phyloP scores from a whole-genome alignment of 2,888 invertebrate species.

The Trachelus stipa region DNA sequence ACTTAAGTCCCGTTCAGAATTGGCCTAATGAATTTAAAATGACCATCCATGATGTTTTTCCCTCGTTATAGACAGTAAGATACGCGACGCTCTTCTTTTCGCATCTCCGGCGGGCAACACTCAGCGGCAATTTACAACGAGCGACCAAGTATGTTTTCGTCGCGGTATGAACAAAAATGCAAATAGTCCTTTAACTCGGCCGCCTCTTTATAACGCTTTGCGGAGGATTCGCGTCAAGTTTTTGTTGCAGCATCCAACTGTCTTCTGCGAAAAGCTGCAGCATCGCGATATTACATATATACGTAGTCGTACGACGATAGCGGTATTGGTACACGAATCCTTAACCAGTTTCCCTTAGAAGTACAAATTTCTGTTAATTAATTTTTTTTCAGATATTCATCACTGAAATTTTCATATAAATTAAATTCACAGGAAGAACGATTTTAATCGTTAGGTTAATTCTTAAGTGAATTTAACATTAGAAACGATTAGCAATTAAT shows the following conservation, averaged over 20 bases:
- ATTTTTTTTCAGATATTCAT: neutral
- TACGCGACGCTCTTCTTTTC: neutral
- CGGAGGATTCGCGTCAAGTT: neutral
- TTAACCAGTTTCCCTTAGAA: neutral
- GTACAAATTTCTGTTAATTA: neutral
- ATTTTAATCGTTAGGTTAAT: neutral
- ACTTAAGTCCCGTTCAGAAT: slow-evolving; percentile 40
- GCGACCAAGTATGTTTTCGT: neutral
- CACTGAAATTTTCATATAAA: neutral
- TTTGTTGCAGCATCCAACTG: neutral
- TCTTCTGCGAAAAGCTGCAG: neutral
- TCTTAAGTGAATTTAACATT: neutral
- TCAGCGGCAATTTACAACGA: slow-evolving; percentile 9
- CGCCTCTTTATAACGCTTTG: neutral
- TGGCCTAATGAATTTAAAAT: slow-evolving; percentile 59
- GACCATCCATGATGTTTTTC: slow-evolving; percentile 40
- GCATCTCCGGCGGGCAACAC: slow-evolving; percentile 5
- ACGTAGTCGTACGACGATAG: neutral
- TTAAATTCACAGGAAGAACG: neutral
- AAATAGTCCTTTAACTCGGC: slow-evolving; percentile 34
- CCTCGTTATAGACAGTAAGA: slow-evolving; percentile 11
- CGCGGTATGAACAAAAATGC: slow-evolving; percentile 40
- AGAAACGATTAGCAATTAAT: neutral
- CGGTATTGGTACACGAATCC: neutral
- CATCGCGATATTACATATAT: neutral